Percentiles rank a stretch among this genome's conserved stretches.
These are phyloP conservation scores for Schizothorax lantsangensis DNA, from an alignment of 2,797 vertebrate genomes.

Conservation along the genomic window DNA sequence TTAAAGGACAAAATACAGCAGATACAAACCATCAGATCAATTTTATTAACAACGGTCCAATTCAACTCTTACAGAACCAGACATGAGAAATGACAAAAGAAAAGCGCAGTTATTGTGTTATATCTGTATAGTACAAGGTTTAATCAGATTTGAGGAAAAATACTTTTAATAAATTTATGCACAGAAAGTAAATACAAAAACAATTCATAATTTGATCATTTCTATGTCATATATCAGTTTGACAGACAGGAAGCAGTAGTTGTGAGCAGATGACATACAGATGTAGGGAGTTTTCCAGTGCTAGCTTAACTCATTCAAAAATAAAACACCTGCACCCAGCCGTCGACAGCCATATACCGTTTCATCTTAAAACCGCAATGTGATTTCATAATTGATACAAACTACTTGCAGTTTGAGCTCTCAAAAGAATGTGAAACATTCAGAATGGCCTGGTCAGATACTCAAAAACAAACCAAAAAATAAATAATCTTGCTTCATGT, in stretches of 20 bases:
- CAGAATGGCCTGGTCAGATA: neutral
- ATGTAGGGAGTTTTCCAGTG: slow-evolving; percentile 29
- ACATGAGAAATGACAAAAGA: slow-evolving; percentile 56
- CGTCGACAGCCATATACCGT: neutral
- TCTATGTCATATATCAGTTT: slow-evolving; percentile 51
- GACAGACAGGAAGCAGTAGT: slow-evolving; percentile 62
- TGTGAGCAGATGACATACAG: neutral
- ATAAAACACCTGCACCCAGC: neutral
- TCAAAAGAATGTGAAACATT: neutral
- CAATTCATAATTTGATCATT: slow-evolving; percentile 60
- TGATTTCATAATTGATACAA: neutral
- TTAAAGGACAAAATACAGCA: slow-evolving; percentile 52
- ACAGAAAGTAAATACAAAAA: slow-evolving; percentile 50
- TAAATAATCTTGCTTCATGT: no score
- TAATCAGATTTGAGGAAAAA: slow-evolving; percentile 77
- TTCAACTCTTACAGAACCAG: slow-evolving; percentile 85
- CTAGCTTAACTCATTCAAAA: neutral
- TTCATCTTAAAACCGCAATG: neutral
- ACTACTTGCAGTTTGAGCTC: neutral
- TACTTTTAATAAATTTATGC: slow-evolving; percentile 70
- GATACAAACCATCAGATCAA: slow-evolving; percentile 86
- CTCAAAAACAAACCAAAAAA: neutral
- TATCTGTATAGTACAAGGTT: slow-evolving; percentile 83
- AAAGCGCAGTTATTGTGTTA: slow-evolving; percentile 80
- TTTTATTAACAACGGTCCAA: slow-evolving; percentile 88